A percentile compares a stretch with the other conserved stretches of the same genome.
Conservation (phyloP, 2,888 invertebrate genomes). For the Urechis unicinctus region DNA sequence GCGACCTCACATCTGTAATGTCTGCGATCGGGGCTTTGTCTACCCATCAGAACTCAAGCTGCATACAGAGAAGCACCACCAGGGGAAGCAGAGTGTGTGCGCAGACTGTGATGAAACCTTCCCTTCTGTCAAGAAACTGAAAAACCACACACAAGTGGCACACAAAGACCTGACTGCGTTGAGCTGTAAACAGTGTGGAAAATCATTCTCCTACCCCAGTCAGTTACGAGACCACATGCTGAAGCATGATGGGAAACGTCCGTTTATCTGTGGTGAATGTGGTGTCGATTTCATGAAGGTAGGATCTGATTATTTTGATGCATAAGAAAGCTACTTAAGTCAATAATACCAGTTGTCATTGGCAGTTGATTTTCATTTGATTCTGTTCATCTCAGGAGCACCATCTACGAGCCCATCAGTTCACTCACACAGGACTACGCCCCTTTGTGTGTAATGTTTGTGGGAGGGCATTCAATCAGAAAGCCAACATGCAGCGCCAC, state of each 20-base stretch:
- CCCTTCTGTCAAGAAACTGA: constrained; percentile 26
- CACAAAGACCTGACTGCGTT: constrained; percentile 30
- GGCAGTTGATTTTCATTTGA: neutral
- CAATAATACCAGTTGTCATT: too few relatives aligned
- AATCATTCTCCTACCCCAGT: constrained; percentile 46
- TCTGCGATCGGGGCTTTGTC: constrained; percentile 41
- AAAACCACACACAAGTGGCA: constrained; percentile 25
- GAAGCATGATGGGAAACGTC: constrained; percentile 44
- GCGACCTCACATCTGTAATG: constrained; percentile 37
- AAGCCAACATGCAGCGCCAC: constrained; percentile 50
- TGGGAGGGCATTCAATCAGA: constrained; percentile 47
- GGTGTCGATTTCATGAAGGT: constrained; percentile 52
- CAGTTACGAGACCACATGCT: constrained; percentile 35
- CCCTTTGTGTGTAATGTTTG: constrained; percentile 46
- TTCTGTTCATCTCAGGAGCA: constrained; percentile 46
- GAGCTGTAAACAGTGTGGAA: constrained; percentile 34
- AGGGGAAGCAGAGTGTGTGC: constrained; percentile 28
- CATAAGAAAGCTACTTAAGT: neutral
- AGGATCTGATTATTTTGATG: neutral
- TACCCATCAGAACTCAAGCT: constrained; percentile 41
- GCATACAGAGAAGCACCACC: constrained; percentile 34
- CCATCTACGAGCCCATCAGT: constrained; percentile 49
- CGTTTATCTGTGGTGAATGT: constrained; percentile 48
- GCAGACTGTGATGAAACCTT: constrained; percentile 33
- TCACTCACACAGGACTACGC: constrained; percentile 48